Conservation (phyloP, 2,113 vertebrate species). For the Coryphaenoides rupestris region DNA sequence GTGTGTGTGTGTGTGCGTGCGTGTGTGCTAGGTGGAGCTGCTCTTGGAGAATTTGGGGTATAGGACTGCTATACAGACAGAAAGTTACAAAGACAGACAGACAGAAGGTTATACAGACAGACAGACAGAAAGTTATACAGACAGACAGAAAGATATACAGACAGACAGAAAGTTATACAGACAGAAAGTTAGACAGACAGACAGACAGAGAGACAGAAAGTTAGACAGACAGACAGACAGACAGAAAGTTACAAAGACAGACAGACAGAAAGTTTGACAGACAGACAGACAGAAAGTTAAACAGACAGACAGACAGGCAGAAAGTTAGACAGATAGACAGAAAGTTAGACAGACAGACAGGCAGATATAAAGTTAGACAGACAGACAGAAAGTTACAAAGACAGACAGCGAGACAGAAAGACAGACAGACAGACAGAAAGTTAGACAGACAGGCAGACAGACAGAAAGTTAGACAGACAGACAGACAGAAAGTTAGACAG, state of each 20-base stretch:
- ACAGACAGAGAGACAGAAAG: not conserved
- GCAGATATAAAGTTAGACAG: not conserved
- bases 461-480: not conserved
- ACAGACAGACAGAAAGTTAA: too few relatives aligned
- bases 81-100: not conserved
- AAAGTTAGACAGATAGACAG: not conserved
- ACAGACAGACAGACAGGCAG: not conserved
- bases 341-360: not conserved
- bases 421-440: not conserved
- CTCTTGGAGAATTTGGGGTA: slow-evolving; percentile 94
- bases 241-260: not conserved
- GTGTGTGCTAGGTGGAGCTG: slow-evolving; percentile 66
- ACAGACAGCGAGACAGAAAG: too few relatives aligned
- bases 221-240: not conserved
- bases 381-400: too few relatives aligned
- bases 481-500: not conserved
- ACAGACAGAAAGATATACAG: not conserved
- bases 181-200: too few relatives aligned
- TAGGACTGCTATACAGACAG: slow-evolving; percentile 76
- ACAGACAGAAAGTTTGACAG: not conserved
- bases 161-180: too few relatives aligned
- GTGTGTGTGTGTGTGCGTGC: slow-evolving; percentile 23
- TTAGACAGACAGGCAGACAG: not conserved
- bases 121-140: not conserved
- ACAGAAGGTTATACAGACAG: not conserved